A percentile compares a stretch with the other conserved stretches of the same genome.
phyloP scores from a whole-genome alignment of 2,113 vertebrate species.

The Stigmatopora argus region DNA sequence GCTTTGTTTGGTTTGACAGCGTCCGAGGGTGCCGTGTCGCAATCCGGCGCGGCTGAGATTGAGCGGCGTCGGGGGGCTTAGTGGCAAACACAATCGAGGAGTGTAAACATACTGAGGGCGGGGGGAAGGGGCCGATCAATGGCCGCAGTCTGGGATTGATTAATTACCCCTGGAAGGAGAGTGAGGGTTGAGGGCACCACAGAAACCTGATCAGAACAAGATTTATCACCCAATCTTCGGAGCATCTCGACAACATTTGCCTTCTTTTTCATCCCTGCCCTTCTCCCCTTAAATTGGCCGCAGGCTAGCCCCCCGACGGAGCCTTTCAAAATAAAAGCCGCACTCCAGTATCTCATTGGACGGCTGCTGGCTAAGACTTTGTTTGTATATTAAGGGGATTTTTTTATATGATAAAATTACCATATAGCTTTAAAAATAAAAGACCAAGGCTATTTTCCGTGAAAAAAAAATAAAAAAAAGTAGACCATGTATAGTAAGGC shows the following conservation, averaged over 20 bases:
- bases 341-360: background rate
- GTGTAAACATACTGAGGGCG: conserved; percentile 61
- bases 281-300: background rate
- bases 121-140: conserved; percentile 55
- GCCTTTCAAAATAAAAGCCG: background rate
- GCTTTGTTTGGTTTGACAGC: conserved; percentile 50
- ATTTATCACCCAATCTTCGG: conserved; percentile 67
- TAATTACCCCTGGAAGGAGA: conserved; percentile 69
- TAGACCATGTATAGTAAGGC: too few species aligned
- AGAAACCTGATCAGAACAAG: conserved; percentile 71
- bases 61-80: conserved; percentile 64
- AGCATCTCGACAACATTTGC: conserved; percentile 44
- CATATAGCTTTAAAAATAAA: too few species aligned
- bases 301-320: background rate
- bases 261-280: conserved; percentile 6
- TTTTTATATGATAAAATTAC: too few species aligned
- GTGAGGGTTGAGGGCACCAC: conserved; percentile 60
- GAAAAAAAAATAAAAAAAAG: too few species aligned
- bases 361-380: background rate
- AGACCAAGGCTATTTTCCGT: too few species aligned
- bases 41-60: conserved; percentile 64
- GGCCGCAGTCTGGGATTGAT: conserved; percentile 70
- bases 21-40: conserved; percentile 64
- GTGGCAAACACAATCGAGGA: conserved; percentile 71
- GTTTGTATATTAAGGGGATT: too few species aligned